These are phyloP conservation scores for Schmidtea mediterranea DNA, from an alignment of 1,140 invertebrate genomes.

Conservation along the genomic window DNA sequence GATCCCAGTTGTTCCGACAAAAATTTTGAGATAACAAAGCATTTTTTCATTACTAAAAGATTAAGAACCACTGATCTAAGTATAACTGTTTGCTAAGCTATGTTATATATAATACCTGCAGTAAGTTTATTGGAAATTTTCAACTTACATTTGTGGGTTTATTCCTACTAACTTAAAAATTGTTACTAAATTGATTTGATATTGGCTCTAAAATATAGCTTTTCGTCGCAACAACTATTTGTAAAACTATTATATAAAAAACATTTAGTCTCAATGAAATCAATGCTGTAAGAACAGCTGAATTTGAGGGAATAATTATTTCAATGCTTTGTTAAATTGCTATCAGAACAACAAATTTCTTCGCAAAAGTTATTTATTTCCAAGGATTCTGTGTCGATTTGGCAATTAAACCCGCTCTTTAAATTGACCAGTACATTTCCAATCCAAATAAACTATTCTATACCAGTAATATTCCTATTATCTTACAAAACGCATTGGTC, in stretches of 20 bases:
- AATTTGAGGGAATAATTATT: conserved; percentile 92
- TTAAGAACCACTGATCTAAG: no score
- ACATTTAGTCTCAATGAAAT: conserved; percentile 96
- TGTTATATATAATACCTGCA: no score
- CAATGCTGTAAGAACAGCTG: conserved; percentile 70
- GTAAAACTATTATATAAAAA: conserved; percentile 99
- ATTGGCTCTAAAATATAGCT: conserved; percentile 94
- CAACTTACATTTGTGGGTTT: conserved; percentile 92
- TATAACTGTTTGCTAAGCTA: no score
- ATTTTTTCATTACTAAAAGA: no score
- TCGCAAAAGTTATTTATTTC: conserved; percentile 99
- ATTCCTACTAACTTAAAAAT: conserved; percentile 78
- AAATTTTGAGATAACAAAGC: no score
- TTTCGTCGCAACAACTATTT: conserved; percentile 99
- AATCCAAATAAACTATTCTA: conserved; percentile 99
- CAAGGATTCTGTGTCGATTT: conserved; percentile 97
- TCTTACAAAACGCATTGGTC: conserved; percentile 85
- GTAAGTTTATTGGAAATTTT: no score
- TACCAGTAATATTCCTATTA: conserved; percentile 98
- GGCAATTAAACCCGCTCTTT: conserved; percentile 90
- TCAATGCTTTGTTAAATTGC: conserved; percentile 81
- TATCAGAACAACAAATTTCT: conserved; percentile 85
- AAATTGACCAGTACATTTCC: conserved; percentile 89
- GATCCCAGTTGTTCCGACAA: no score
- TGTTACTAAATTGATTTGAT: conserved; percentile 71